These are phyloP conservation scores for Oncorhynchus masou DNA, from an alignment of 2,113 vertebrate species.

Conservation along the genomic window DNA sequence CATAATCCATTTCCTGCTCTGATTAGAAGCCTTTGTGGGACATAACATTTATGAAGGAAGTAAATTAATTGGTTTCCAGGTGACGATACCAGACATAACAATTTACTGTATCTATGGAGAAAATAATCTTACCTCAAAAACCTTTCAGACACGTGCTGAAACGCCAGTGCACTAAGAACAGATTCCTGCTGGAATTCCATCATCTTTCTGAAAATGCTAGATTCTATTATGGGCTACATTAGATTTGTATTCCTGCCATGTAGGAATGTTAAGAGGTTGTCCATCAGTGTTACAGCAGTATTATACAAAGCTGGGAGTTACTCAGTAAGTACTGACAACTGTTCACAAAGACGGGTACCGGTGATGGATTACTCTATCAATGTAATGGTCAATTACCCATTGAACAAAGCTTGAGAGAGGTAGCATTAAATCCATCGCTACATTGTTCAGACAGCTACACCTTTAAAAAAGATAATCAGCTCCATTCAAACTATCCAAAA, in stretches of 20 bases:
- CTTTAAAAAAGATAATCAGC: conserved; percentile 31
- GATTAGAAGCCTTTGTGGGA: conserved; percentile 49
- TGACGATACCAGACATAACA: neutral
- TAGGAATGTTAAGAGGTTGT: neutral
- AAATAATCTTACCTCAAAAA: neutral
- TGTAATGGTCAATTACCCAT: conserved; percentile 27
- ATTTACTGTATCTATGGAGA: neutral
- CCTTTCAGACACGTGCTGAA: too few species aligned
- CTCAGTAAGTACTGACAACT: neutral
- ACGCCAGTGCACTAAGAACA: neutral
- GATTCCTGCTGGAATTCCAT: neutral
- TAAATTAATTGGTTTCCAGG: neutral
- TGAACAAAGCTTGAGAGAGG: conserved; percentile 26
- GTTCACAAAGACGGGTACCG: conserved; percentile 24
- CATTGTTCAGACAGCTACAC: conserved; percentile 20
- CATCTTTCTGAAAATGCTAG: too few species aligned
- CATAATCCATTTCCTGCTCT: conserved; percentile 53
- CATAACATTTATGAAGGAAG: neutral
- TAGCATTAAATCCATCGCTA: neutral
- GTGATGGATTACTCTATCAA: conserved; percentile 35
- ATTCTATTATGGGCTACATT: too few species aligned
- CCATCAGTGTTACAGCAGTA: neutral
- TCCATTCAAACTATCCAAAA: conserved; percentile 24
- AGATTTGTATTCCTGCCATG: neutral
- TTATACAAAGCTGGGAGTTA: too few species aligned